phyloP scores from a whole-genome alignment of 1,140 invertebrate genomes.

The Sitobion miscanthi region DNA sequence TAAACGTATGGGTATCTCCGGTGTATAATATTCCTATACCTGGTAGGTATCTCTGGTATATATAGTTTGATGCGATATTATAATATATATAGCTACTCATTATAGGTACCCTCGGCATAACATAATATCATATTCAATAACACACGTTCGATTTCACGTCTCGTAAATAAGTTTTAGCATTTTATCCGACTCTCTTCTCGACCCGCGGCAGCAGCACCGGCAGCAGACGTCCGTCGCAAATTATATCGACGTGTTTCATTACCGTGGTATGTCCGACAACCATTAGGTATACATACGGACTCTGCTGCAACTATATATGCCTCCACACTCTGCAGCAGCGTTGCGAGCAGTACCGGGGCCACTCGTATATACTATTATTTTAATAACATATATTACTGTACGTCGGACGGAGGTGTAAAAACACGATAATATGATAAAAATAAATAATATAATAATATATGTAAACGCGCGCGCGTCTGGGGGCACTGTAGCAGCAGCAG shows the following conservation, averaged over 20 bases:
- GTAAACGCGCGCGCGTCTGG: no score
- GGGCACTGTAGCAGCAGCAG: no score
- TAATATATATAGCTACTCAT: neutral
- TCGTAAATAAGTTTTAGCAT: neutral
- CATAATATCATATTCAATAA: neutral
- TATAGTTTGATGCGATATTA: neutral
- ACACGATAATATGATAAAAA: neutral
- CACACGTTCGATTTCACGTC: neutral
- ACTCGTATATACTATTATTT: neutral
- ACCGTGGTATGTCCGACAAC: neutral
- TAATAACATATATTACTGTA: neutral
- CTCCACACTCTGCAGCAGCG: no score
- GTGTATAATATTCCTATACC: no score
- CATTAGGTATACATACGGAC: neutral
- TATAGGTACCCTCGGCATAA: neutral
- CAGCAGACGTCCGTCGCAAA: neutral
- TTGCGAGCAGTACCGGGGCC: neutral
- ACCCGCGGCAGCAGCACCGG: no score
- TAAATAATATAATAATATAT: no score
- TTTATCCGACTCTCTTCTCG: neutral
- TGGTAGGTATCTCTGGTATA: no score
- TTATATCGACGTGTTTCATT: neutral
- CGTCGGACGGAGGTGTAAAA: neutral
- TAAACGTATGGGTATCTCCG: neutral
- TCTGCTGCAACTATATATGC: neutral